Percentiles rank a stretch among this genome's conserved stretches.
These are phyloP conservation scores for Allygus modestus DNA, from an alignment of 2,888 invertebrate species.

Conservation along the genomic window DNA sequence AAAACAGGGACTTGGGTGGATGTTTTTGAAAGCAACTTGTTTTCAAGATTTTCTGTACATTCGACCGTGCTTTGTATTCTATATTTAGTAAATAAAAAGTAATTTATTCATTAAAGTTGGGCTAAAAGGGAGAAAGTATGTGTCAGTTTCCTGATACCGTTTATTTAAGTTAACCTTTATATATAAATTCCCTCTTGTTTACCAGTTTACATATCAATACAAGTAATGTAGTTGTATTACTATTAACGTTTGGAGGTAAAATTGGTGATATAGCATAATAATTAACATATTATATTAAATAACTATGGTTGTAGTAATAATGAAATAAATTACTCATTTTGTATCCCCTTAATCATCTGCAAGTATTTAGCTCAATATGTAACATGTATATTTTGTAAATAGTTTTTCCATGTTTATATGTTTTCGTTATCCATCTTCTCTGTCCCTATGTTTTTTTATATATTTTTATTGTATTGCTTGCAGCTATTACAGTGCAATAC, in stretches of 20 bases:
- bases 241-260: conserved; percentile 27
- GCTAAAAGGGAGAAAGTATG: no score
- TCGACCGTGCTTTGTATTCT: no score
- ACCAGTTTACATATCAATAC: conserved; percentile 23
- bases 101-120: no score
- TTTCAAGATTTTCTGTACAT: no score
- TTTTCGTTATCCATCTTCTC: not conserved
- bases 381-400: conserved; percentile 29
- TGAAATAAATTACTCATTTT: not conserved
- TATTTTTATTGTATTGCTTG: not conserved
- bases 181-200: not conserved
- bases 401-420: not conserved
- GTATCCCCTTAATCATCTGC: not conserved
- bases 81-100: no score
- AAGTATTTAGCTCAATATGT: conserved; percentile 1
- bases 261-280: conserved; percentile 33
- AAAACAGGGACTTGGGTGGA: no score
- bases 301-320: conserved; percentile 1
- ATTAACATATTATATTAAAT: not conserved
- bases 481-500: not conserved
- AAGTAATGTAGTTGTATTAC: not conserved
- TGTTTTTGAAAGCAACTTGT: no score
- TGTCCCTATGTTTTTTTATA: not conserved
- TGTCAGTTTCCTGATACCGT: no score
- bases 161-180: no score